phyloP scores from a whole-genome alignment of 2,113 vertebrate genomes.

The Ammodytes marinus region DNA sequence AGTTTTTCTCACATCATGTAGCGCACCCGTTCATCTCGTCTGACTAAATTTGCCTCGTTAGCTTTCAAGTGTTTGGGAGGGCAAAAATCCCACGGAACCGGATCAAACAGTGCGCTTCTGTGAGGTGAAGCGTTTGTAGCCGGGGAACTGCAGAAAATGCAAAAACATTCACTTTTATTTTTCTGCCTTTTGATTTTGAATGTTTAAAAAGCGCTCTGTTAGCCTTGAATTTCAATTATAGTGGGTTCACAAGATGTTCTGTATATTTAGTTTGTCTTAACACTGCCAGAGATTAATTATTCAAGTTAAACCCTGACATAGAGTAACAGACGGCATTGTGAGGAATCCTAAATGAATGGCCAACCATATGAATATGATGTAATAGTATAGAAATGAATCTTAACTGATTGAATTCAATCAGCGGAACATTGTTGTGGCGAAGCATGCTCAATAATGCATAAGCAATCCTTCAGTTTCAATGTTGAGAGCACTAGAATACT shows the following conservation, averaged over 20 bases:
- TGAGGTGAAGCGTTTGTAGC: constrained; percentile 19
- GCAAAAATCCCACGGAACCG: constrained; percentile 27
- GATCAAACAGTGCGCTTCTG: neutral
- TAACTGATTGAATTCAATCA: neutral
- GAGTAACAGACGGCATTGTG: too few species aligned
- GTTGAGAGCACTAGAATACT: neutral
- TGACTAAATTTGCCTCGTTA: constrained; percentile 7
- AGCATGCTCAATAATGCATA: neutral
- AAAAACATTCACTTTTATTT: constrained; percentile 6
- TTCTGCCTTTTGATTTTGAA: neutral
- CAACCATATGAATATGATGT: neutral
- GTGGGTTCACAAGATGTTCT: neutral
- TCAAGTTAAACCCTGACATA: too few species aligned
- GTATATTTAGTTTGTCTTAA: too few species aligned
- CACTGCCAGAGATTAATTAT: too few species aligned
- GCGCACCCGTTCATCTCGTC: neutral
- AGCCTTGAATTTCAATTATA: constrained; percentile 11
- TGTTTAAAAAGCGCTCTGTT: neutral
- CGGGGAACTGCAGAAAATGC: constrained; percentile 2
- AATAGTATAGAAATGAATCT: neutral
- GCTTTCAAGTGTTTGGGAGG: constrained; percentile 24
- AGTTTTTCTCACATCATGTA: neutral
- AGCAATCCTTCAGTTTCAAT: constrained; percentile 6
- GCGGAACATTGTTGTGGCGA: neutral
- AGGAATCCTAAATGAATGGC: neutral